These are phyloP conservation scores for Sphaerodactylus townsendi DNA, from an alignment of 2,113 vertebrate species.

Conservation along the genomic window DNA sequence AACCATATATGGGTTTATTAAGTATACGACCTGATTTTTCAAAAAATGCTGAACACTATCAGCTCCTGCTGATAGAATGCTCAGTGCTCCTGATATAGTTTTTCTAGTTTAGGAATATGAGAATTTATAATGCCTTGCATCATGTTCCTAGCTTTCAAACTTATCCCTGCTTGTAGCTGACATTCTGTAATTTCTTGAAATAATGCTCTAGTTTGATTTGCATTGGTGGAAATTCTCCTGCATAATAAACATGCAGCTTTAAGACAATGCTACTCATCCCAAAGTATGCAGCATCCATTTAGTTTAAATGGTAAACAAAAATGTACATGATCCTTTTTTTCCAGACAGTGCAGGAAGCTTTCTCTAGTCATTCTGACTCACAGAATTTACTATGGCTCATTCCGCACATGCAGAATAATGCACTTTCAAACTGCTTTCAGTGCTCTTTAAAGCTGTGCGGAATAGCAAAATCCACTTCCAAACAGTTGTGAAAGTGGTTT, in stretches of 20 bases:
- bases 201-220: neutral
- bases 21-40: conserved; percentile 21
- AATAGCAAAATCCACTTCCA: no score
- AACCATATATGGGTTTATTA: neutral
- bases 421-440: no score
- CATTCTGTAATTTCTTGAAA: neutral
- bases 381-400: no score
- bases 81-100: neutral
- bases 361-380: neutral
- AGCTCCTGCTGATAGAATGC: neutral
- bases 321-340: neutral
- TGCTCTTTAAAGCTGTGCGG: no score
- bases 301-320: neutral
- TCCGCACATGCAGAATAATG: no score
- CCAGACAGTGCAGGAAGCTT: neutral
- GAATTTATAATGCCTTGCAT: conserved; percentile 5
- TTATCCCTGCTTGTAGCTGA: neutral
- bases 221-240: neutral
- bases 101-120: neutral
- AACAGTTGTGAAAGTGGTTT: no score
- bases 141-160: neutral
- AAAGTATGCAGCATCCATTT: neutral
- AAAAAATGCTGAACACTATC: neutral
- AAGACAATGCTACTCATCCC: neutral
- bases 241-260: neutral